Percentiles rank a stretch among this genome's conserved stretches.
phyloP scores from a whole-genome alignment of 1,140 invertebrate species.

The Chlorops oryzae region DNA sequence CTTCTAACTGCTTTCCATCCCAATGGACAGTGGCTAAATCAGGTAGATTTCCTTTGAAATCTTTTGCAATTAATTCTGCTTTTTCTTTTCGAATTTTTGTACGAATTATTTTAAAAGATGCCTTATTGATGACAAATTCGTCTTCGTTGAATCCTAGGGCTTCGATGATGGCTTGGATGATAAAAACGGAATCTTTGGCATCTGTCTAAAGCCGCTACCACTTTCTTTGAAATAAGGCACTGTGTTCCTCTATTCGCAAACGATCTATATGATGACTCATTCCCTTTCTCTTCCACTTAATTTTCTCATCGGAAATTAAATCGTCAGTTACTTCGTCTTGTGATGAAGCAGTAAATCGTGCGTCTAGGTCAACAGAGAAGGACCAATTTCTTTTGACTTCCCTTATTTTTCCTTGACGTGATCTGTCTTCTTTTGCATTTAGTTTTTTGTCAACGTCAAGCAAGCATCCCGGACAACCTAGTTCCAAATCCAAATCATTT shows the following conservation, averaged over 20 bases:
- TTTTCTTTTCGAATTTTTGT: not conserved
- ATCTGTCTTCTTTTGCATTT: not conserved
- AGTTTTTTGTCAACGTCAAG: not conserved
- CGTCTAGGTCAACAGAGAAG: not conserved
- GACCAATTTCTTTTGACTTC: not conserved
- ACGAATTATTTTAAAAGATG: not conserved
- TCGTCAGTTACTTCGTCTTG: not conserved
- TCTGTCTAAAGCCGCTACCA: slow-evolving; percentile 19
- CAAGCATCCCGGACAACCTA: no score
- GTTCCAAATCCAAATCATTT: no score
- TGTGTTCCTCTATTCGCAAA: not conserved
- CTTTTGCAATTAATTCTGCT: slow-evolving; percentile 12
- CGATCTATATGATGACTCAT: not conserved
- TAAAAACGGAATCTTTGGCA: slow-evolving; percentile 21
- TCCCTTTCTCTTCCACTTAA: not conserved
- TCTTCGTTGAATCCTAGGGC: not conserved
- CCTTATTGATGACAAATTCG: not conserved
- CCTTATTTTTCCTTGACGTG: not conserved
- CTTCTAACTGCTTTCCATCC: slow-evolving; percentile 26
- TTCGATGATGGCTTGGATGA: slow-evolving; percentile 17
- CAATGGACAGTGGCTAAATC: slow-evolving; percentile 21
- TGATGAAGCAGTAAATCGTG: not conserved
- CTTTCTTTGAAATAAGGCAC: slow-evolving; percentile 14
- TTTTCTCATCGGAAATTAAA: not conserved
- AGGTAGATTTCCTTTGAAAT: slow-evolving; percentile 17